phyloP scores from a whole-genome alignment of 2,888 invertebrate species.

The Latrodectus elegans region DNA sequence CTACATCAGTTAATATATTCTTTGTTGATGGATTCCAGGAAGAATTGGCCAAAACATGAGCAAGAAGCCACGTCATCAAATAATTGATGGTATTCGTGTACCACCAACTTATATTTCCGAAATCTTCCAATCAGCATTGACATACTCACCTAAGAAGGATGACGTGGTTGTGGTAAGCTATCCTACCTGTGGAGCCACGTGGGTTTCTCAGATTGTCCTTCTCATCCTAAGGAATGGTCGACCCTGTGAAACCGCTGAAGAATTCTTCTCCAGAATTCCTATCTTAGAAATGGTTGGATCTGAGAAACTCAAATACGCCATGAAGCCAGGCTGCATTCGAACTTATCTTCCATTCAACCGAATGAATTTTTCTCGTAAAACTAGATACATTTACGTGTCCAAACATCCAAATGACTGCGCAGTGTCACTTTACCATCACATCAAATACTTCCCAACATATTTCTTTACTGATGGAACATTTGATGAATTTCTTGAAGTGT shows the following conservation, averaged over 20 bases:
- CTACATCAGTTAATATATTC: too few relatives aligned
- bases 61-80: background rate
- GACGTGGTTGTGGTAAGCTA: background rate
- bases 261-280: background rate
- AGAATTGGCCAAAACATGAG: background rate
- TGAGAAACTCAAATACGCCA: background rate
- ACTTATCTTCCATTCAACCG: conserved; percentile 72
- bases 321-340: conserved; percentile 13
- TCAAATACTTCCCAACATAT: conserved; percentile 12
- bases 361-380: conserved; percentile 44
- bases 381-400: conserved; percentile 74
- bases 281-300: background rate
- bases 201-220: background rate
- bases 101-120: background rate
- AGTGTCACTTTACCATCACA: conserved; percentile 75
- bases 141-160: background rate
- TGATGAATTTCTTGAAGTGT: conserved; percentile 75
- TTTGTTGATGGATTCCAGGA: background rate
- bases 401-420: conserved; percentile 76
- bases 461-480: conserved; percentile 66
- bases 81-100: background rate
- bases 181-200: background rate
- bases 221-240: background rate
- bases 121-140: background rate
- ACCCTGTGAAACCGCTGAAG: background rate